Evolutionary conservation across 1,140 invertebrate genomes (phyloP).

Genomic region (Heliothis virescens): DNA sequence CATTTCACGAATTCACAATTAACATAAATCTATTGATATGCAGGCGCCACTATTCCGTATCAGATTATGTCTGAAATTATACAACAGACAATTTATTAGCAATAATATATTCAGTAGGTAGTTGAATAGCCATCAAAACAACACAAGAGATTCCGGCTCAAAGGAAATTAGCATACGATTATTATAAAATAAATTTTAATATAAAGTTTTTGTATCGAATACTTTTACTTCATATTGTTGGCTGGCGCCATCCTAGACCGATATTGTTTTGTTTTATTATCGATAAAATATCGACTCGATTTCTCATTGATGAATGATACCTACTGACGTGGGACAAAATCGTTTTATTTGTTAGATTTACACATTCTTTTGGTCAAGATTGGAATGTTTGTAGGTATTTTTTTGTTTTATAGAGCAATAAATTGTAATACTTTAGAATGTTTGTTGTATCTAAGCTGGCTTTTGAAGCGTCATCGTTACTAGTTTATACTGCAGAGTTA

Average conservation of each 20-base stretch:
- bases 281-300: slow-evolving; percentile 27
- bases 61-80: slow-evolving; percentile 48
- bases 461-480: neutral
- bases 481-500: too few species aligned
- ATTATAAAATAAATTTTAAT: slow-evolving; percentile 29
- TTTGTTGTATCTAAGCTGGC: neutral
- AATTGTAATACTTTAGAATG: neutral
- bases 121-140: slow-evolving; percentile 50
- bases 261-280: slow-evolving; percentile 38
- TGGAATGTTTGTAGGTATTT: slow-evolving; percentile 7
- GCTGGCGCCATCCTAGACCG: slow-evolving; percentile 32
- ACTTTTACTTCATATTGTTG: slow-evolving; percentile 19
- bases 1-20: slow-evolving; percentile 34
- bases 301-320: slow-evolving; percentile 36
- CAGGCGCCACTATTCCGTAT: slow-evolving; percentile 51
- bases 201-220: neutral
- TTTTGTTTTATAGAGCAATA: neutral
- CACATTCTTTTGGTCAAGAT: neutral
- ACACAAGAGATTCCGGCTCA: slow-evolving; percentile 24
- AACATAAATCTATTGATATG: slow-evolving; percentile 49
- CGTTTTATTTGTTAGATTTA: neutral
- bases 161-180: slow-evolving; percentile 41
- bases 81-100: slow-evolving; percentile 49
- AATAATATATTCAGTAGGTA: slow-evolving; percentile 51
- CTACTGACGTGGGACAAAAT: slow-evolving; percentile 5